Base-by-base conservation (phyloP, 2,797 vertebrate species). In the Amniataba percoides region DNA sequence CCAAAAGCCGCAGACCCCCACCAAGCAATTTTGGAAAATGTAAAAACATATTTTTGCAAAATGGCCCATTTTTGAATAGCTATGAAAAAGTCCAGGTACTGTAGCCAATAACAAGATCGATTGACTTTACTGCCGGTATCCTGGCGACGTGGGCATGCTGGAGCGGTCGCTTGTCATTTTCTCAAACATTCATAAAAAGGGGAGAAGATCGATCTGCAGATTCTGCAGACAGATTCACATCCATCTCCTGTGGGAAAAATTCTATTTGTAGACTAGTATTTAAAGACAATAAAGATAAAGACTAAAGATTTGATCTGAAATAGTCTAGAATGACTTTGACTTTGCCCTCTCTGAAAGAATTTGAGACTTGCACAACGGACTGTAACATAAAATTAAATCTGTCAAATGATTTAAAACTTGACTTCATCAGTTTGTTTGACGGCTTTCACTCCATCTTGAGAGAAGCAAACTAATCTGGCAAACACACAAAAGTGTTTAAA, bases 21-120 rank as follows among this genome's bases (percentile, higher is more conserved):
- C 57, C 51, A 46, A 57, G 69, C 81, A 82, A 81, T 81, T 84
- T 83, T 77, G 48, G 86, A 83, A 82, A 87, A 88, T 74, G 83
- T 80, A 87, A 88, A 90, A 84, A 80, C 40, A 81, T 80, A 56
- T 79, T 77, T 74, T 45, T 76, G 68, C 80, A 78, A 64, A 81
- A 71, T 79, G 68, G 67, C 27, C 59, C 13, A 59, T 61, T 83
- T 82, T 74, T 80, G 52, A 76, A 68, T 46, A 21, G 60, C 68
- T 67, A 74, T 79, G 83, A 72, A 85, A 80, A 78, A 36, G 39
- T 7, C 27, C 65, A 75, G 62, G 65, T 84, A 52, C 56, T 69
- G 31, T 21, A 81, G 64, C 61, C 68, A 86, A 74, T 52, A 71
- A 49, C 39, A 18, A 21, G 52, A 67, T 69, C 3, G 10, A 42